Evolutionary conservation across 2,113 vertebrate genomes (phyloP).

Genomic region (Coreoperca whiteheadi): DNA sequence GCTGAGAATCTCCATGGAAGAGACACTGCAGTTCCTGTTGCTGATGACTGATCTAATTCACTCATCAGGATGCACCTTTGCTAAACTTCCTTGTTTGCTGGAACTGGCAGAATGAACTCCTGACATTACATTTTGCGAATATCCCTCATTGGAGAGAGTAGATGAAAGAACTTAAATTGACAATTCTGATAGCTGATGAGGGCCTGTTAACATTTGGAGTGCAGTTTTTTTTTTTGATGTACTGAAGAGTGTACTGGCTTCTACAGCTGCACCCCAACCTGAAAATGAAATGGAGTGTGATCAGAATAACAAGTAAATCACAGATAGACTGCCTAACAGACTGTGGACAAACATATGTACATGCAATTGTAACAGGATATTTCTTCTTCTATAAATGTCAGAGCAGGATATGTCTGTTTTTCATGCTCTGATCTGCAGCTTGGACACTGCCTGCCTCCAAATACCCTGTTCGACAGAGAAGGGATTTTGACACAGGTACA

Average conservation of each 20-base stretch:
- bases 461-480: slow-evolving; percentile 44
- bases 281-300: slow-evolving; percentile 26
- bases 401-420: slow-evolving; percentile 42
- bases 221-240: slow-evolving; percentile 36
- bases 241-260: neutral
- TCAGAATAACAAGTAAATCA: slow-evolving; percentile 22
- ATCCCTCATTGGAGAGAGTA: slow-evolving; percentile 2
- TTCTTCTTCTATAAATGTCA: slow-evolving; percentile 35
- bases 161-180: slow-evolving; percentile 14
- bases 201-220: neutral
- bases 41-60: slow-evolving; percentile 35
- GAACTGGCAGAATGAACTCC: slow-evolving; percentile 77
- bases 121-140: slow-evolving; percentile 24
- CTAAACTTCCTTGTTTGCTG: slow-evolving; percentile 16
- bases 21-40: slow-evolving; percentile 27
- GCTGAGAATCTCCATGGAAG: slow-evolving; percentile 24
- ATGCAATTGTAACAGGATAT: slow-evolving; percentile 26
- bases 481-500: slow-evolving; percentile 60
- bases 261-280: slow-evolving; percentile 13
- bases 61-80: slow-evolving; percentile 45
- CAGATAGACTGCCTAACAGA: neutral
- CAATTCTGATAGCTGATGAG: slow-evolving; percentile 21
- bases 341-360: slow-evolving; percentile 18
- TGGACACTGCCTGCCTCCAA: slow-evolving; percentile 46
- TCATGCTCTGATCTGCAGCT: slow-evolving; percentile 47